Conservation (phyloP, 30 jellyfish, hydroid and myxozoan species). For the Chrysaora quinquecirrha region DNA sequence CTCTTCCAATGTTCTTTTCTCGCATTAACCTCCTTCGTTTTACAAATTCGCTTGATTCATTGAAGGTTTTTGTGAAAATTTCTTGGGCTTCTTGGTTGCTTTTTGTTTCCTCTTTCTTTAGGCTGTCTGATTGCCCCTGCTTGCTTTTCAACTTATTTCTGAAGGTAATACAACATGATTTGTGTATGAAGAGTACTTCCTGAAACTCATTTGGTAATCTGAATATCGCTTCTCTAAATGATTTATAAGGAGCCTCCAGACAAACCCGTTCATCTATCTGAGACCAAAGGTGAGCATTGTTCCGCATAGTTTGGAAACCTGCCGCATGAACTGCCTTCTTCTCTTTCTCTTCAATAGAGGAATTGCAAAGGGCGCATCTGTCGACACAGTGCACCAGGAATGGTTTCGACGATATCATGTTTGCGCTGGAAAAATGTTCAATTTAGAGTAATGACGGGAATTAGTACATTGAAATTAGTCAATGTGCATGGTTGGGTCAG, state of each 20-base stretch:
- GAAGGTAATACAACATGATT: slow-evolving; percentile 27
- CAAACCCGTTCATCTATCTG: slow-evolving; percentile 29
- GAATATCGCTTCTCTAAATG: slow-evolving; percentile 37
- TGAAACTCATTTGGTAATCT: slow-evolving; percentile 38
- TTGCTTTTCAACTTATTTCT: slow-evolving; percentile 25
- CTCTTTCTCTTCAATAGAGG: slow-evolving; percentile 23
- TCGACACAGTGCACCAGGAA: slow-evolving; percentile 22
- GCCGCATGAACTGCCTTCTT: slow-evolving; percentile 37
- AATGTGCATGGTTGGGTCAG: too few relatives aligned
- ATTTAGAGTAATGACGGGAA: background rate
- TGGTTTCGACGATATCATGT: slow-evolving; percentile 12
- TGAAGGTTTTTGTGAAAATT: too few relatives aligned
- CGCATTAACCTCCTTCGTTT: slow-evolving; percentile 17
- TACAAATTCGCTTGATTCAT: background rate
- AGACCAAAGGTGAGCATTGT: slow-evolving; percentile 33
- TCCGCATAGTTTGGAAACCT: slow-evolving; percentile 17
- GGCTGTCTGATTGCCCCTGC: slow-evolving; percentile 26
- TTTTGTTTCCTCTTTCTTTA: slow-evolving; percentile 19
- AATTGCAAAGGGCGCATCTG: slow-evolving; percentile 35
- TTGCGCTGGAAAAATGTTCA: background rate
- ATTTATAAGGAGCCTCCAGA: slow-evolving; percentile 38
- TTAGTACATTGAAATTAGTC: too few relatives aligned
- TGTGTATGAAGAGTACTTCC: slow-evolving; percentile 26
- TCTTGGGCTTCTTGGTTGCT: slow-evolving; percentile 23
- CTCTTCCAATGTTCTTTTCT: slow-evolving; percentile 26